These are phyloP conservation scores for Cliona cf. orientalis DNA, from an alignment of 37 sponge, comb jelly and placozoan genomes.

Conservation along the genomic window DNA sequence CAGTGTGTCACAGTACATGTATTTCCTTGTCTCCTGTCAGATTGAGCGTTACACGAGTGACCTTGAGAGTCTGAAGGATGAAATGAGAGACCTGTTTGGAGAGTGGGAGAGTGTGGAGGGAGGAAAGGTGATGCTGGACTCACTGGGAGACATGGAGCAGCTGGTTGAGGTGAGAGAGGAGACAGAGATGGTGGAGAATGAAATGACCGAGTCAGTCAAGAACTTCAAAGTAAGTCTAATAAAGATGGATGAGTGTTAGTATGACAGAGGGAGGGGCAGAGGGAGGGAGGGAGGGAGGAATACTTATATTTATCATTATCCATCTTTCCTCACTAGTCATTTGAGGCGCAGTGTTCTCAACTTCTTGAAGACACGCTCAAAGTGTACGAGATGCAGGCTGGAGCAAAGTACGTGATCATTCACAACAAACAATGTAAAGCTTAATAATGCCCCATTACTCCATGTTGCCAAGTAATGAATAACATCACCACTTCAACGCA, in stretches of 20 bases:
- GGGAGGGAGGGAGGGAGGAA: too few relatives aligned
- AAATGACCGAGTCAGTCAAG: neutral
- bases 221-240: neutral
- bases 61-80: constrained; percentile 1
- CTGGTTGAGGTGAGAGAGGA: neutral
- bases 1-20: neutral
- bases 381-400: constrained; percentile 21
- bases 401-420: constrained; percentile 25
- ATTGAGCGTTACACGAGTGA: neutral
- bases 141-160: neutral
- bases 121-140: neutral
- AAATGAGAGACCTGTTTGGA: neutral
- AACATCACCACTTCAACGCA: too few relatives aligned
- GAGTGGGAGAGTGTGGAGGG: neutral
- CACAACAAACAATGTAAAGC: too few relatives aligned
- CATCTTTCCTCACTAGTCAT: neutral
- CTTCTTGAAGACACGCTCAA: constrained; percentile 27
- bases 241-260: too few relatives aligned
- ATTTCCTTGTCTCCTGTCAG: neutral
- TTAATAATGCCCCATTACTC: too few relatives aligned
- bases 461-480: too few relatives aligned
- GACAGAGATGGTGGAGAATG: neutral
- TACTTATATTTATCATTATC: too few relatives aligned
- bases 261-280: too few relatives aligned
- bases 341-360: constrained; percentile 10